Evolutionary conservation across 2,113 vertebrate genomes (phyloP).

Genomic region (Capricornis sumatraensis): DNA sequence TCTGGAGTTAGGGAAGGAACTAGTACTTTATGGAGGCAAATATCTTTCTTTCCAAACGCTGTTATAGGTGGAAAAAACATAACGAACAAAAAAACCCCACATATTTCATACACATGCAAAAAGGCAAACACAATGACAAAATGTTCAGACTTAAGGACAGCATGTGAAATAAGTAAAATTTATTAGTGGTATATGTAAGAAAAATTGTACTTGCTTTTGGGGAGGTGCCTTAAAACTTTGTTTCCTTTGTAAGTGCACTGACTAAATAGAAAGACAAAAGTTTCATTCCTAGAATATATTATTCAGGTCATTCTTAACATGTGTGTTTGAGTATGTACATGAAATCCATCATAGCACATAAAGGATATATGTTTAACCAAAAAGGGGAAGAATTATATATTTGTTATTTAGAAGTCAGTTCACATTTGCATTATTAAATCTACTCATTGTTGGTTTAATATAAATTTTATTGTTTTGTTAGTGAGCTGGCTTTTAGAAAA

Average conservation of each 20-base stretch:
- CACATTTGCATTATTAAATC: constrained; percentile 9
- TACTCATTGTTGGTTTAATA: background rate
- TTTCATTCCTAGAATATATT: constrained; percentile 14
- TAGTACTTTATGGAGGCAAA: background rate
- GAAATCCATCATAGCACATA: background rate
- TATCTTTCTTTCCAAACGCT: constrained; percentile 1
- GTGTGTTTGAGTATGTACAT: background rate
- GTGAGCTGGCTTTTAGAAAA: constrained; percentile 25
- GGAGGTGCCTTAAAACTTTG: background rate
- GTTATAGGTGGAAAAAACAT: background rate
- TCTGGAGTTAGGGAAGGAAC: background rate
- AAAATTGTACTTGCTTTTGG: background rate
- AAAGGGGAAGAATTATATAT: background rate
- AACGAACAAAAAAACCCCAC: background rate
- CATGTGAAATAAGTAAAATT: background rate
- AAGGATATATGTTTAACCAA: constrained; percentile 20
- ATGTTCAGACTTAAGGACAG: constrained; percentile 4
- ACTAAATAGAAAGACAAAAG: background rate
- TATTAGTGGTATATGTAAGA: background rate
- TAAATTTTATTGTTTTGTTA: constrained; percentile 20
- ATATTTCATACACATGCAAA: background rate
- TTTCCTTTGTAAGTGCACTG: background rate
- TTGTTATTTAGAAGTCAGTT: constrained; percentile 29
- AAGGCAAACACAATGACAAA: background rate
- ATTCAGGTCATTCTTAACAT: background rate